Evolutionary conservation across 30 jellyfish, hydroid and myxozoan genomes (phyloP).

Genomic region (Nemopilema nomurai): DNA sequence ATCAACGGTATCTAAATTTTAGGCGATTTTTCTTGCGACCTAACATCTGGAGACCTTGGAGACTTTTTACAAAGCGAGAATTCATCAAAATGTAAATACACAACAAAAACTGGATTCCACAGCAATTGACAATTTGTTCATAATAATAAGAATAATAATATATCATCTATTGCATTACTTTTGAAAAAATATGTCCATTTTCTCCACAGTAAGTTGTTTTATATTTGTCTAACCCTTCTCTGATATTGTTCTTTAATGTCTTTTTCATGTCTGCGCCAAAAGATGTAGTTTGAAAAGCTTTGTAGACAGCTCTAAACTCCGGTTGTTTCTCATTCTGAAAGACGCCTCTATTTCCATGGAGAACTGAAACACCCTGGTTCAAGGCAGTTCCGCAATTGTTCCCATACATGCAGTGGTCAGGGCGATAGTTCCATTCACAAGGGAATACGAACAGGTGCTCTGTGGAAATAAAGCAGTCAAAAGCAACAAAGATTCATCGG

Average conservation of each 20-base stretch:
- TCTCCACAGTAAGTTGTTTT: constrained; percentile 70
- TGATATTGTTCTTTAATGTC: constrained; percentile 21
- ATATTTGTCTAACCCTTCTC: constrained; percentile 39
- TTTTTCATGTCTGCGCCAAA: constrained; percentile 24
- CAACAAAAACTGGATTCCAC: too few relatives aligned
- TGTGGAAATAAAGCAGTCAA: neutral
- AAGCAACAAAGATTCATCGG: neutral
- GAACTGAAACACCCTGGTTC: constrained; percentile 66
- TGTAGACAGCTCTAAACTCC: constrained; percentile 72
- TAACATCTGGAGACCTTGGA: too few relatives aligned
- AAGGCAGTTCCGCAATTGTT: constrained; percentile 73
- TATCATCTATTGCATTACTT: neutral
- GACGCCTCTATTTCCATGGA: constrained; percentile 87
- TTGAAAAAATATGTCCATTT: constrained; percentile 35
- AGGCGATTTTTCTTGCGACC: too few relatives aligned
- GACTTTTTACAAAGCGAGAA: neutral
- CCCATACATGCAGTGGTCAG: constrained; percentile 92
- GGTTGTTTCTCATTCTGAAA: constrained; percentile 80
- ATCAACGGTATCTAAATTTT: too few relatives aligned
- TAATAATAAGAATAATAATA: too few relatives aligned
- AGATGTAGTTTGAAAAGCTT: constrained; percentile 47
- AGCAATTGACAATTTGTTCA: too few relatives aligned
- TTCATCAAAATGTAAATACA: neutral
- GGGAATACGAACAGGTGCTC: constrained; percentile 67
- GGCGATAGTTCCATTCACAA: constrained; percentile 93